phyloP scores from a whole-genome alignment of 2,888 invertebrate species.

The Dryomyza anilis region DNA sequence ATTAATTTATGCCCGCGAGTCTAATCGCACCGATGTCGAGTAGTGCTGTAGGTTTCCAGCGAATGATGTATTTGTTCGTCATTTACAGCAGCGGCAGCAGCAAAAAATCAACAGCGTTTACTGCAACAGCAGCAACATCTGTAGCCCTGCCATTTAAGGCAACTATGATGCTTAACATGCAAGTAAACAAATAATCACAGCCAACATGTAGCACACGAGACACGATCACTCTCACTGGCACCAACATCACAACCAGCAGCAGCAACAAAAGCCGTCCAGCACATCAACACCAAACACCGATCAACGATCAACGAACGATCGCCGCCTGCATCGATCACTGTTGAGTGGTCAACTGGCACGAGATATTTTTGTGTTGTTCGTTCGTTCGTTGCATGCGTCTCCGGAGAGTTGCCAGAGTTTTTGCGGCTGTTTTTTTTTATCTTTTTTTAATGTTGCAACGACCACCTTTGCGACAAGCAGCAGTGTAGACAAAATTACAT shows the following conservation, averaged over 20 bases:
- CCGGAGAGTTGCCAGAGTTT: no score
- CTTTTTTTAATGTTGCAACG: no score
- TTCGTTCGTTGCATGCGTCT: no score
- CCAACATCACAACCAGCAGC: neutral
- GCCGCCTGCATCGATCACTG: neutral
- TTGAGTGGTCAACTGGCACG: neutral
- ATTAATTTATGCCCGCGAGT: slow-evolving; percentile 14
- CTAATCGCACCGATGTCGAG: slow-evolving; percentile 11
- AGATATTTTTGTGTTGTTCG: no score
- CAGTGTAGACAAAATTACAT: no score
- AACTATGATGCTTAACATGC: slow-evolving; percentile 32
- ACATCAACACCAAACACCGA: neutral
- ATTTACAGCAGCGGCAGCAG: slow-evolving; percentile 8
- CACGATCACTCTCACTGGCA: slow-evolving; percentile 31
- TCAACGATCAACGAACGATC: slow-evolving; percentile 18
- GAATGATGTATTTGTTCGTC: slow-evolving; percentile 18
- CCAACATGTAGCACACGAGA: slow-evolving; percentile 5
- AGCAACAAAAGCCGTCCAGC: neutral
- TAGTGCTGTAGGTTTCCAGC: slow-evolving; percentile 14
- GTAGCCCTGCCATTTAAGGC: slow-evolving; percentile 24
- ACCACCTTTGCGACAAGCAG: no score
- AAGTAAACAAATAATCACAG: slow-evolving; percentile 30
- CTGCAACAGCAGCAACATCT: neutral
- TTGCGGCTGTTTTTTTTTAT: no score
- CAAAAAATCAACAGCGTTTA: neutral